Evolutionary conservation across 2,888 invertebrate genomes (phyloP).

Genomic region (Lasius platythorax): DNA sequence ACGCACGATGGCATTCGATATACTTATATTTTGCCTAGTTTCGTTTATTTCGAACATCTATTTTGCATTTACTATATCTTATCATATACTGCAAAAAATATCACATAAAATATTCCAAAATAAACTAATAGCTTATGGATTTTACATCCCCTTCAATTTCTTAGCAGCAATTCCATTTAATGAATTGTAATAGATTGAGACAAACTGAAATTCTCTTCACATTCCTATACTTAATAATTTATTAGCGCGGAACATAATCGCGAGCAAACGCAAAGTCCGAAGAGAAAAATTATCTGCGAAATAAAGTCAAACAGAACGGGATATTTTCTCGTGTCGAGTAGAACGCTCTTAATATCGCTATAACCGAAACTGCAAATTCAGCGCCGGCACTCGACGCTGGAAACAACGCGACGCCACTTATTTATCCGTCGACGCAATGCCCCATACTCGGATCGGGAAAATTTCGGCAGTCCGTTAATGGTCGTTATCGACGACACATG

Average conservation of each 20-base stretch:
- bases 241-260: not conserved
- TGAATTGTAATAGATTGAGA: constrained; percentile 34
- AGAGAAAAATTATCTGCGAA: not conserved
- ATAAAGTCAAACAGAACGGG: not conserved
- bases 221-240: constrained; percentile 17
- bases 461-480: constrained; percentile 69
- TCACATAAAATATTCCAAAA: not conserved
- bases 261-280: not conserved
- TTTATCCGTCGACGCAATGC: constrained; percentile 42
- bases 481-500: constrained; percentile 74
- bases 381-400: constrained; percentile 45
- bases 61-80: not conserved
- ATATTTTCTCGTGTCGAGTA: constrained; percentile 29
- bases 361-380: constrained; percentile 54
- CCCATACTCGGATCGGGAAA: constrained; percentile 59
- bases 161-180: not conserved
- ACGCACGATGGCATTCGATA: constrained; percentile 6
- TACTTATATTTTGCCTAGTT: not conserved
- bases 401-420: constrained; percentile 34
- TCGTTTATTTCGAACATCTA: not conserved
- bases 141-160: not conserved
- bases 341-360: constrained; percentile 43
- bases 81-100: not conserved
- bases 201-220: constrained; percentile 64
- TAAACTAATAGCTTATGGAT: not conserved